Evolutionary conservation across 2,113 vertebrate species (phyloP).

Genomic region (Cariama cristata): DNA sequence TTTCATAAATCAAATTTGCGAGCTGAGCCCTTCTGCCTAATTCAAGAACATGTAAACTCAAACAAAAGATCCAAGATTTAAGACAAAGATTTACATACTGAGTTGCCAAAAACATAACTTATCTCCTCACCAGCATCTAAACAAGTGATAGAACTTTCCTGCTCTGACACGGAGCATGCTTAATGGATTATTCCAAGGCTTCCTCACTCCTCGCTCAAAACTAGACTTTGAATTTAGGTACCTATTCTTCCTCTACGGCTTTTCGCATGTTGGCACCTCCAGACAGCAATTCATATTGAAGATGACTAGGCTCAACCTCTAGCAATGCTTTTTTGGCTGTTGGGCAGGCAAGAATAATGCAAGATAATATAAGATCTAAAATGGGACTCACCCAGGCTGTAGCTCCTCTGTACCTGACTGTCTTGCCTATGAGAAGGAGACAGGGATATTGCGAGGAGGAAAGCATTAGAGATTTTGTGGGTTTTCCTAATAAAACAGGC

Average conservation of each 20-base stretch:
- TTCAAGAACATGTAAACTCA: not conserved
- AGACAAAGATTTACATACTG: not conserved
- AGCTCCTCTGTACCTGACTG: not conserved
- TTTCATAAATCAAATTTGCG: not conserved
- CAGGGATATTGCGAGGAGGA: not conserved
- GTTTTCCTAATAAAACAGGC: not conserved
- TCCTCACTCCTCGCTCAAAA: not conserved
- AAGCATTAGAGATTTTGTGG: not conserved
- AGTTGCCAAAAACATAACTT: not conserved
- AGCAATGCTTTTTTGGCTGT: not conserved
- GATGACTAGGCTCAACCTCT: not conserved
- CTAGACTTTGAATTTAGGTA: not conserved
- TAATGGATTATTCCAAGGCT: not conserved
- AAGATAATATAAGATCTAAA: not conserved
- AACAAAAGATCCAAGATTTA: not conserved
- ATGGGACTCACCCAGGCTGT: not conserved
- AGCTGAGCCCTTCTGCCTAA: not conserved
- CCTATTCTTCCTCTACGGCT: fast-evolving
- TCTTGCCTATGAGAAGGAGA: not conserved
- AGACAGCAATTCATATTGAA: not conserved
- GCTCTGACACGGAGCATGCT: not conserved
- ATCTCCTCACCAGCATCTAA: not conserved
- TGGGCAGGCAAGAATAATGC: not conserved
- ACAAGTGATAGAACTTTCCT: not conserved
- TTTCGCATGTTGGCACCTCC: not conserved